phyloP scores from a whole-genome alignment of 2,888 invertebrate species.

The Ryuthela nishihirai region DNA sequence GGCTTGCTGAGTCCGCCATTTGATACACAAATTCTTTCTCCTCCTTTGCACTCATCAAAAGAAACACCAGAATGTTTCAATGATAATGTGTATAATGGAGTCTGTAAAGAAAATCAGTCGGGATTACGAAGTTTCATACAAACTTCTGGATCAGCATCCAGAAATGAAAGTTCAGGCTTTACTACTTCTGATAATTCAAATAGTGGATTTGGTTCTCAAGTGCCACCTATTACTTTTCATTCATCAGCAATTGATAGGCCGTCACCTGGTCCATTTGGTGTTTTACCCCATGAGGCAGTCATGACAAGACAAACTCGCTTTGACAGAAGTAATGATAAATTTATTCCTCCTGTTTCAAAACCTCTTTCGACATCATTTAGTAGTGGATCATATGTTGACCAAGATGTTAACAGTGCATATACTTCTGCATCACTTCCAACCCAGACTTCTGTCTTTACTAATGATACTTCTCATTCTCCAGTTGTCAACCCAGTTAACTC shows the following conservation, averaged over 20 bases:
- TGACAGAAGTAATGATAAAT: conserved; percentile 19
- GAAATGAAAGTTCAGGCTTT: conserved; percentile 15
- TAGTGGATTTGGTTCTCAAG: not conserved
- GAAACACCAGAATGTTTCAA: conserved; percentile 12
- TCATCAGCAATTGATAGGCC: conserved; percentile 11
- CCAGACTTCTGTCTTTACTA: conserved; percentile 21
- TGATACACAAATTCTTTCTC: conserved; percentile 9
- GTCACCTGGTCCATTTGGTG: conserved; percentile 36
- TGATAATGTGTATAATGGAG: conserved; percentile 12
- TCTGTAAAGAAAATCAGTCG: conserved; percentile 21
- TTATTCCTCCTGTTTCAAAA: conserved; percentile 19
- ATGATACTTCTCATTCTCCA: conserved; percentile 23
- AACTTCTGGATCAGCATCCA: conserved; percentile 4
- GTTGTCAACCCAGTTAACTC: conserved; percentile 18
- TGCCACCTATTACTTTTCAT: conserved; percentile 16
- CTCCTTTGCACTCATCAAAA: conserved; percentile 7
- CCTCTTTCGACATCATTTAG: conserved; percentile 7
- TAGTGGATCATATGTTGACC: conserved; percentile 23
- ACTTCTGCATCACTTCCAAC: conserved; percentile 19
- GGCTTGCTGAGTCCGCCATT: conserved; percentile 2
- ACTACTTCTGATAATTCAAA: conserved; percentile 4
- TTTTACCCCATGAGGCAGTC: conserved; percentile 39
- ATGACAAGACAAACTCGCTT: conserved; percentile 6
- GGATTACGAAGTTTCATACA: conserved; percentile 2
- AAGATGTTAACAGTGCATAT: conserved; percentile 2